Evolutionary conservation across 2,113 vertebrate species (phyloP).

Genomic region (Meriones unguiculatus): DNA sequence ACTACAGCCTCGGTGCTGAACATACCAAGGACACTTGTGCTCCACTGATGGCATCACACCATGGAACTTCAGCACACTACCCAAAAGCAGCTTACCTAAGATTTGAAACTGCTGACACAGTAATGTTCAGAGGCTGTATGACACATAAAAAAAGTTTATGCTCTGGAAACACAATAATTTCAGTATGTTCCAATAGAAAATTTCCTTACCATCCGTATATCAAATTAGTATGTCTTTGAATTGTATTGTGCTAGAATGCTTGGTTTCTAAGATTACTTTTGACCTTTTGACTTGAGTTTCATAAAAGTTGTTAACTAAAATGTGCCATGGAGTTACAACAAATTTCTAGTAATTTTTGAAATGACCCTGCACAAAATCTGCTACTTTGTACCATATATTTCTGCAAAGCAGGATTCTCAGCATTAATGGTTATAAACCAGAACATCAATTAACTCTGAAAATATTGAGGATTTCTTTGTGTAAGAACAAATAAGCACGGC

Average conservation of each 20-base stretch:
- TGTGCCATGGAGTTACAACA: background rate
- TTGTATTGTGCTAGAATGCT: background rate
- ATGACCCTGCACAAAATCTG: background rate
- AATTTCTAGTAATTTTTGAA: background rate
- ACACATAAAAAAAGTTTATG: background rate
- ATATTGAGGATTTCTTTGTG: background rate
- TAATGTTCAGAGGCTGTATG: background rate
- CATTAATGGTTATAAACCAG: background rate
- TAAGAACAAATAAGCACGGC: background rate
- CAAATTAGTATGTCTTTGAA: background rate
- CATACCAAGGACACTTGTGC: background rate
- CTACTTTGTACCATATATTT: background rate
- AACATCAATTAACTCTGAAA: background rate
- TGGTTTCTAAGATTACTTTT: background rate
- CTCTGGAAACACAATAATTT: background rate
- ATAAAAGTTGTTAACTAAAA: background rate
- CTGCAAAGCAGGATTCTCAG: background rate
- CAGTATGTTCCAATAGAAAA: background rate
- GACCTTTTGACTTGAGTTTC: background rate
- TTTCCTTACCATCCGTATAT: background rate
- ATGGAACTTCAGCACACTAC: background rate
- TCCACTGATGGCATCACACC: background rate
- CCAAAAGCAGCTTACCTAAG: background rate
- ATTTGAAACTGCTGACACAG: background rate
- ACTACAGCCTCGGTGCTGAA: background rate